These are phyloP conservation scores for Leucania comma DNA, from an alignment of 2,888 invertebrate species.

Conservation along the genomic window DNA sequence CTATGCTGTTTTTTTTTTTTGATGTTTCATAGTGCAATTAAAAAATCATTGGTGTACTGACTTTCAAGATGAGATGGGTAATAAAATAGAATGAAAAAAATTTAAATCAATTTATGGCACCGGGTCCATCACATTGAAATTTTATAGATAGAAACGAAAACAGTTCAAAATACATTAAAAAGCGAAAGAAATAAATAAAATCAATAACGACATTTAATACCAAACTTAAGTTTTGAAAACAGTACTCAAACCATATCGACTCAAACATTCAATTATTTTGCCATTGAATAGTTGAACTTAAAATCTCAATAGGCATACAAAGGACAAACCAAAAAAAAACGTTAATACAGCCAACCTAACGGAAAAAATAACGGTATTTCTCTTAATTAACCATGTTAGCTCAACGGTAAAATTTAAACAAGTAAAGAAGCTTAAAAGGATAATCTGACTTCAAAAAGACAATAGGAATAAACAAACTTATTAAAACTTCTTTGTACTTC, in stretches of 20 bases:
- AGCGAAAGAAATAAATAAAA: too few relatives aligned
- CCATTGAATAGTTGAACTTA: not conserved
- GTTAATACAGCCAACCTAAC: conserved; percentile 35
- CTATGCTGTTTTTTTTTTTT: too few relatives aligned
- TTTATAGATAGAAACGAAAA: too few relatives aligned
- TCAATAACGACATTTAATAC: too few relatives aligned
- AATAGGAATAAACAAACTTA: conserved; percentile 63
- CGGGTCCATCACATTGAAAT: too few relatives aligned
- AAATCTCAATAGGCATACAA: conserved; percentile 19
- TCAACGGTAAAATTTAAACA: conserved; percentile 53
- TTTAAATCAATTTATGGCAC: too few relatives aligned
- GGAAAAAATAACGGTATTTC: conserved; percentile 49
- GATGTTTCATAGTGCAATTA: not conserved
- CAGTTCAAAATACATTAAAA: too few relatives aligned
- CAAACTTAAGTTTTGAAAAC: too few relatives aligned
- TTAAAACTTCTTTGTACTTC: conserved; percentile 50
- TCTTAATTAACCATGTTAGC: conserved; percentile 43
- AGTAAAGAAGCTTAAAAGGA: conserved; percentile 51
- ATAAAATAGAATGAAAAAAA: too few relatives aligned
- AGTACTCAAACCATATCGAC: not conserved
- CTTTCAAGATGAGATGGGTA: not conserved
- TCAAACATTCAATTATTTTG: not conserved
- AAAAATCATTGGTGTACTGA: not conserved
- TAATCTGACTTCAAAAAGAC: conserved; percentile 56
- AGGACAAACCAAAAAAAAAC: conserved; percentile 17